Conservation (phyloP, 2,888 invertebrate genomes). For the Ophion ventricosus region DNA sequence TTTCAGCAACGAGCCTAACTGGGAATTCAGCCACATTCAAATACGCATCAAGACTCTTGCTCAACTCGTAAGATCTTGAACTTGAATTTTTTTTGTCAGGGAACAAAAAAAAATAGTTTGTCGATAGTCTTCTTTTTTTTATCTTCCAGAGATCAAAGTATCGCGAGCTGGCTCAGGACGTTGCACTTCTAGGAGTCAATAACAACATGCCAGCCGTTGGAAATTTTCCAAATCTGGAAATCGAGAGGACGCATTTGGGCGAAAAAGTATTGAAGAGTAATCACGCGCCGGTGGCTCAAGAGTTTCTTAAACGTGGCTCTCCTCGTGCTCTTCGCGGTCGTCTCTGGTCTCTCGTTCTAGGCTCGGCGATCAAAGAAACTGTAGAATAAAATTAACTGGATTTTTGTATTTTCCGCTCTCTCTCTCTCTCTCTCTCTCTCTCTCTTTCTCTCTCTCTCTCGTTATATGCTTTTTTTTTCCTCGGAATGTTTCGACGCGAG, state of each 20-base stretch:
- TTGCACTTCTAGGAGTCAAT: constrained; percentile 90
- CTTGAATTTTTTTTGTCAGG: background rate
- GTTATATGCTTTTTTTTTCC: no score
- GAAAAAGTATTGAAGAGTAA: constrained; percentile 90
- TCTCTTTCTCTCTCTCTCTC: no score
- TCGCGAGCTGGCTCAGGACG: constrained; percentile 90
- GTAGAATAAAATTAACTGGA: constrained; percentile 81
- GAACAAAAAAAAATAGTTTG: background rate
- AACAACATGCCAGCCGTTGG: constrained; percentile 85
- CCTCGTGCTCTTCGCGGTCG: constrained; percentile 91
- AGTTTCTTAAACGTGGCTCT: constrained; percentile 94
- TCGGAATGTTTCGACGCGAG: background rate
- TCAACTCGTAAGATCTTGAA: constrained; percentile 88
- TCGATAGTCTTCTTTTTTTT: constrained; percentile 28
- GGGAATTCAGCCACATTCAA: constrained; percentile 95
- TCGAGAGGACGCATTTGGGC: constrained; percentile 90
- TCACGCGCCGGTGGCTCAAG: constrained; percentile 95
- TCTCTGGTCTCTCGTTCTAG: constrained; percentile 94
- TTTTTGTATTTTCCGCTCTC: background rate
- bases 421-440: no score
- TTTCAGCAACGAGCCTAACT: constrained; percentile 89
- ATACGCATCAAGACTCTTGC: constrained; percentile 93
- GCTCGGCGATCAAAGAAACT: constrained; percentile 89
- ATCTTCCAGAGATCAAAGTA: constrained; percentile 87
- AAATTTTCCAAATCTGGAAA: constrained; percentile 87